Evolutionary conservation across 2,888 invertebrate genomes (phyloP), one percentile per base, ranked within the genome.

Genomic region (Leucophora obtusa): DNA sequence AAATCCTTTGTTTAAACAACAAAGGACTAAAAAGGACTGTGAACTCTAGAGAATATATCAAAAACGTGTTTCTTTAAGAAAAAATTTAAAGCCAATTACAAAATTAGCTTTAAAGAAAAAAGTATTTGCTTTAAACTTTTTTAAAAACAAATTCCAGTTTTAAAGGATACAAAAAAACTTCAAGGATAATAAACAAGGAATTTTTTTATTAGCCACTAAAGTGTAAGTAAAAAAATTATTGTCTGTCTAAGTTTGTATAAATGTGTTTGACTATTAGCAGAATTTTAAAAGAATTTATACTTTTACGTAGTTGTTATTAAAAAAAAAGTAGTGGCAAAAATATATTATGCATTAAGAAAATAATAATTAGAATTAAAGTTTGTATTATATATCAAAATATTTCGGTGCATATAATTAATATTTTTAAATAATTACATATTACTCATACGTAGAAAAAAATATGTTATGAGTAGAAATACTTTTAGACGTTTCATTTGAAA

Each of bases 11-110:
- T 73, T 4, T 53, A 38, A 28, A n/a, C 18, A 28, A 73, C 73
- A 81, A 77, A 77, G 76, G 76, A 77, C 76, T 58, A 43, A 51
- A 35, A 74, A 70, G 73, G 70, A 74, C 70, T 68, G 77, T 81
- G 65, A 80, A 74, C 4, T 50, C 47, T 14, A 47, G 35, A 79
- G 51, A 28, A 17, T n/a, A 15, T 43, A 47, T 6, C 3, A 28
- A 28, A 47, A 62, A 35, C 56, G 58, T 66, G 73, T 68, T 18
- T n/a, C 14, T 33, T 51, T n/a, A 47, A 47, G 43, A 47, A 47
- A 47, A 47, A 43, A 43, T 43, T 43, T 43, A 35, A 38, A 38
- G 38, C 4, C 28, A 28, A 7, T 28, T 28, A 6, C 28, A 28
- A 28, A 28, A 28, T 6, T 3, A 28, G 1, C 1, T 28, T 1